Percentiles rank a stretch among this genome's conserved stretches.
Conservation (phyloP, 1,140 invertebrate genomes). For the Eueides isabella region DNA sequence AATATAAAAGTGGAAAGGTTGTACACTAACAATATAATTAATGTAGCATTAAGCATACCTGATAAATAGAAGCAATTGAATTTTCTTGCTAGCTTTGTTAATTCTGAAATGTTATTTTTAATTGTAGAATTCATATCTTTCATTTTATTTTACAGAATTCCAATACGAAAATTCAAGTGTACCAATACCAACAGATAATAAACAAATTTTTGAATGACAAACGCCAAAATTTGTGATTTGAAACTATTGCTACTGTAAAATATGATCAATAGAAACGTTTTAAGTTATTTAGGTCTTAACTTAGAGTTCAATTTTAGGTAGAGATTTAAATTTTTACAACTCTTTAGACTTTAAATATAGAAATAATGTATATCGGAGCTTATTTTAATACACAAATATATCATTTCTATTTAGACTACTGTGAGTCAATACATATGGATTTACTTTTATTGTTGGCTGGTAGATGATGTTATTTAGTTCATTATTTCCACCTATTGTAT, state of each 20-base stretch:
- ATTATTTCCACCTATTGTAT: too few species aligned
- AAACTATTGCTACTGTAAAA: background rate
- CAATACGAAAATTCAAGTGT: slow-evolving; percentile 24
- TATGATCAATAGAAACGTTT: too few species aligned
- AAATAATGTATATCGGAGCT: too few species aligned
- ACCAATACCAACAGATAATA: slow-evolving; percentile 1
- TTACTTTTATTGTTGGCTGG: too few species aligned
- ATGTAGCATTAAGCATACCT: slow-evolving; percentile 82
- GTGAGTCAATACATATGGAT: too few species aligned
- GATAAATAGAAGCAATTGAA: slow-evolving; percentile 94
- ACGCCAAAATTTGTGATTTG: background rate
- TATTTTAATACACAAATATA: too few species aligned
- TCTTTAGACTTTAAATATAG: too few species aligned
- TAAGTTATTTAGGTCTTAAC: too few species aligned
- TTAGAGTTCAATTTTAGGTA: too few species aligned
- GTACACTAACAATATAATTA: background rate
- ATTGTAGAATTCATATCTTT: slow-evolving; percentile 74
- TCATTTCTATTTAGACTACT: too few species aligned
- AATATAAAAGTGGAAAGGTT: background rate
- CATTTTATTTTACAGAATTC: slow-evolving; percentile 60
- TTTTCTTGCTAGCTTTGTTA: slow-evolving; percentile 90
- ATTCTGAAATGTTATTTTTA: slow-evolving; percentile 71
- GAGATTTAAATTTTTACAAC: too few species aligned
- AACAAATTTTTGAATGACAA: slow-evolving; percentile 4
- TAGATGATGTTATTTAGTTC: too few species aligned